These are phyloP conservation scores for Chiridota heheva DNA, from an alignment of 35 echinoderm and acorn worm species.

Conservation along the genomic window DNA sequence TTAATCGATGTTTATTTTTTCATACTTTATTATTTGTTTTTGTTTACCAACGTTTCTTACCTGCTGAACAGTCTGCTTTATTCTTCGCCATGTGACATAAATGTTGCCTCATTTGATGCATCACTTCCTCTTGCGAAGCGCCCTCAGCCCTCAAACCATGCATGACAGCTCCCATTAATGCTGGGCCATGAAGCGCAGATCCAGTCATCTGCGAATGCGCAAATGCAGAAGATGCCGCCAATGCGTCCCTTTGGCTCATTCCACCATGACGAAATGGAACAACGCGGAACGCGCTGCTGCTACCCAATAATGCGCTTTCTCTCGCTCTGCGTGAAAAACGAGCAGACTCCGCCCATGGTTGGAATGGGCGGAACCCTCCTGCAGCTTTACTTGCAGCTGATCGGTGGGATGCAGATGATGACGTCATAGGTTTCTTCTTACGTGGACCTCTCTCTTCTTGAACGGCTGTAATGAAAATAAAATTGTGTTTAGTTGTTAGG, in stretches of 20 bases:
- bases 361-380: constrained; percentile 29
- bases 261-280: constrained; percentile 71
- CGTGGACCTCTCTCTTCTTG: constrained; percentile 94
- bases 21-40: too few relatives aligned
- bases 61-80: too few relatives aligned
- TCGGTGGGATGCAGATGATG: background rate
- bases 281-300: constrained; percentile 73
- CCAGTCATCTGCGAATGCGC: constrained; percentile 31
- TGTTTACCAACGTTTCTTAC: too few relatives aligned
- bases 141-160: background rate
- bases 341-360: constrained; percentile 36
- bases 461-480: constrained; percentile 65
- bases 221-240: constrained; percentile 41
- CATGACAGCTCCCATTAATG: constrained; percentile 12
- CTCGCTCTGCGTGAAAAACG: constrained; percentile 27
- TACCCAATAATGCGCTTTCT: constrained; percentile 23
- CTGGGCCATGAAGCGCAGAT: constrained; percentile 2
- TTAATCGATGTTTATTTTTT: too few relatives aligned
- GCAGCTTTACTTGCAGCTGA: constrained; percentile 26
- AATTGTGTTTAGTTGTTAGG: too few relatives aligned
- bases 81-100: too few relatives aligned
- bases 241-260: constrained; percentile 30
- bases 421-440: constrained; percentile 82
- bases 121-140: background rate
- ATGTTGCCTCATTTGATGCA: too few relatives aligned